Base-by-base conservation (phyloP, 2,888 invertebrate species). In the Synanthedon tipuliformis region DNA sequence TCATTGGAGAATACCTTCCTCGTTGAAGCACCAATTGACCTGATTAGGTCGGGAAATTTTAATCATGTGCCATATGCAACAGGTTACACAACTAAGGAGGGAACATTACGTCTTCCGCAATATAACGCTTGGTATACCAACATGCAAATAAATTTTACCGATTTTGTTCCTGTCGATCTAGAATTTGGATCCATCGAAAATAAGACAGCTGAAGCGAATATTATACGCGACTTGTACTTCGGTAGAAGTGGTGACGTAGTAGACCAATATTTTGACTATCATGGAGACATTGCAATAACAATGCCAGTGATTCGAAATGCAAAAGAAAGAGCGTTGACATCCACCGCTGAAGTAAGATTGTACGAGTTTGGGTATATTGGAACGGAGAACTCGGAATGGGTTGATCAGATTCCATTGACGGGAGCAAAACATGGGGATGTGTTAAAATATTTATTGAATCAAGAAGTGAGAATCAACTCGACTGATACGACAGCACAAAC, bases 351-450 rank as follows among this genome's bases (percentile, higher is more conserved):
- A 53, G 78, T 84, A 0, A 68, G 80, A 18, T 56, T 85, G 8
- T 59, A 81, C 27, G 78, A 81, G 53, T 83, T 85, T 56, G 69
- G 71, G 1, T 82, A 72, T 58, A 59, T 71, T 58, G 86, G 84
- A 1, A 73, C 76, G 0, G 50, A 55, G 45, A 78, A 78, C 53
- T 68, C 70, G 1, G 74, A 79, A 40, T 85, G 84, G 83, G 27
- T 64, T 0, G 66, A 61, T 1, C 71, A 73, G 49, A 71, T 85
- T 45, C 71, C 75, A 0, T 41, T 83, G 40, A 71, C 61, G 2
- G 86, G 86, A 1, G 81, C 74, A 1, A 66, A 61, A 48, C 86
- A 87, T 51, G 83, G 86, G 2, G 73, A 66, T 2, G 63, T 86
- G 11, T 56, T 83, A 7, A 80, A 83, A 57, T 85, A 74, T 57